Evolutionary conservation across 2,797 vertebrate genomes (phyloP), one percentile per base, ranked within the genome.

Genomic region (Betta splendens): DNA sequence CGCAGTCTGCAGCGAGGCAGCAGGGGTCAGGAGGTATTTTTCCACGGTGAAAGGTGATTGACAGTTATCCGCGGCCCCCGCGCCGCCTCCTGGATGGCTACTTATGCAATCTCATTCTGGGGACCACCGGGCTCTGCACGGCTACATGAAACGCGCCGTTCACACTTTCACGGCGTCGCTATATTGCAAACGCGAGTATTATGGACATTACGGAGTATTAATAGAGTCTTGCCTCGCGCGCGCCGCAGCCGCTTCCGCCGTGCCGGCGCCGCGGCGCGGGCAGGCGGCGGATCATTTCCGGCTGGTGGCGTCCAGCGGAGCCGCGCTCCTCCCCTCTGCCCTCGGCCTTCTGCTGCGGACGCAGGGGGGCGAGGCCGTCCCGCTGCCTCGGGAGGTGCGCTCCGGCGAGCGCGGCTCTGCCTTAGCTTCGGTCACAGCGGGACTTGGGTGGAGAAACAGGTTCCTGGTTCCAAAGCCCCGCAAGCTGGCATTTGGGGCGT

Each of bases 221-320:
- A 63, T 50, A 32, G 40, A 69, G 51, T 44, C 72, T 69, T 74
- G 57, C 56, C 76, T 74, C 51, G 52, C 65, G 45, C 69, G 56
- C 57, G 43, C 66, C 62, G 28, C 58, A 37, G 52, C 59, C 54
- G 72, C 48, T 49, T 71, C 62, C 80, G 77, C 79, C 80, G 69
- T 58, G 79, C 80, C 79, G 77, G 72, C 29, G 35, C 77, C 80
- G 78, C 77, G 80, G 75, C 29, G 69, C 77, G 89, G 86, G 84
- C 83, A 83, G 77, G 78, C 47, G 26, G 64, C 85, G 68, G 80
- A 85, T 87, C 79, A 88, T 89, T 89, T 91, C 90, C 90, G 90
- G 83, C 78, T 81, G 72, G 65, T 68, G 72, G 76, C 37, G 2
- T 84, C 85, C 85, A 72, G 73, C 70, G 35, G 84, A 56, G 86